Base-by-base conservation (phyloP, 2,113 vertebrate genomes). In the Calyptomena viridis region DNA sequence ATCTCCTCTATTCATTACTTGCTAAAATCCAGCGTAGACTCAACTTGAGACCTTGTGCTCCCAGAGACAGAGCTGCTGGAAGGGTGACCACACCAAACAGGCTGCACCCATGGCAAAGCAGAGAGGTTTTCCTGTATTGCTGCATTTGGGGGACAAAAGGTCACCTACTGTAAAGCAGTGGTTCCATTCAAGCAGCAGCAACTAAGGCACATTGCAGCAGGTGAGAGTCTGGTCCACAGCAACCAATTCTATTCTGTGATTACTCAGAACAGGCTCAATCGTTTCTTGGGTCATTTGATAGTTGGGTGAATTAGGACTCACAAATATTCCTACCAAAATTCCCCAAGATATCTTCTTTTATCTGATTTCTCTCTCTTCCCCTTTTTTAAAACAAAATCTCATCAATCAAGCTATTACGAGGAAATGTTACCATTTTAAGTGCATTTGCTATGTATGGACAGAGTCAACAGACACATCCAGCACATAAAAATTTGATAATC, bases 401-500 rank as follows among this genome's bases (percentile, higher is more conserved):
- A 88, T 88, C 82, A 95, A 84, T 94, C 74, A 83, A 89, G 75
- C 84, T 68, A 93, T 93, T 95, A 93, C 0, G 0, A 90, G 39
- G 79, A 95, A 95, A 80, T 46, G 86, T 90, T 94, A 91, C 86
- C 85, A 87, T 90, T 96, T 96, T 94, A 95, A 96, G 63, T 59
- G 73, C 87, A 93, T 96, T 97, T 96, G 81, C 91, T 93, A 90
- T 95, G 93, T 97, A 94, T 93, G 85, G 93, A 93, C 84, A 89
- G 94, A 96, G 89, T 77, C 85, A 72, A 89, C 82, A 89, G 55
- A 50, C 86, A 44, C 77, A 96, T 82, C 89, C 76, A 94, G 79
- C 78, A 69, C 96, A 96, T 97, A 68, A 97, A 97, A 96, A 92
- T 85, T 96, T 96, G 84, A 96, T 96, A 93, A 90, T 66, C 71